Conservation (phyloP, 1,140 invertebrate genomes). For the Drosophila carrolli region DNA sequence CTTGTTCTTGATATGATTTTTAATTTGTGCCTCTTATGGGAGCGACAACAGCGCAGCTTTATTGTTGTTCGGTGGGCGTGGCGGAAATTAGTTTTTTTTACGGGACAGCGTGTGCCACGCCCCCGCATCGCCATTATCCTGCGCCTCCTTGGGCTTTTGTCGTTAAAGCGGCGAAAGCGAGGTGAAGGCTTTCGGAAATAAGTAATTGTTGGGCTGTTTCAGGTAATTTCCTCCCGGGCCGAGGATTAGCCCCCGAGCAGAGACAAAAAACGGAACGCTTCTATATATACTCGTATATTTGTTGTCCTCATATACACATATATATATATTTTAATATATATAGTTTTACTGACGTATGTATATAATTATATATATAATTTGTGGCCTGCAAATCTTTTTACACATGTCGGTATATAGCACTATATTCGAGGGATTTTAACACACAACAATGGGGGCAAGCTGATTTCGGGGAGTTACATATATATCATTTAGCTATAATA, state of each 20-base stretch:
- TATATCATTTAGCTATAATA: background rate
- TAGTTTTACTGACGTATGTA: constrained; percentile 31
- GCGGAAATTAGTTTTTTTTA: constrained; percentile 64
- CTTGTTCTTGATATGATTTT: background rate
- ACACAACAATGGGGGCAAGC: constrained; percentile 39
- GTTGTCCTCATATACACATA: constrained; percentile 52
- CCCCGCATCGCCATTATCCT: constrained; percentile 4
- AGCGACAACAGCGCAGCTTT: constrained; percentile 17
- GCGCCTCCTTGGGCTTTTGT: constrained; percentile 42
- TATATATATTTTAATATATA: constrained; percentile 27
- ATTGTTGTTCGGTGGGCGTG: constrained; percentile 55
- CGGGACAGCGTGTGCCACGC: background rate
- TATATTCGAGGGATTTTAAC: constrained; percentile 41
- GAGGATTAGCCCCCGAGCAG: constrained; percentile 33
- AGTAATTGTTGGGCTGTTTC: constrained; percentile 63
- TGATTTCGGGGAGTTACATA: constrained; percentile 13
- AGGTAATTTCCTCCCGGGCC: constrained; percentile 62
- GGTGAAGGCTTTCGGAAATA: constrained; percentile 56
- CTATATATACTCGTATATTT: constrained; percentile 57
- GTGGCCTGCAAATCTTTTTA: constrained; percentile 53
- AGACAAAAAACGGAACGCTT: constrained; percentile 12
- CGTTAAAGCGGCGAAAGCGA: constrained; percentile 34
- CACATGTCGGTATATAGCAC: constrained; percentile 35
- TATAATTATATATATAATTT: constrained; percentile 47
- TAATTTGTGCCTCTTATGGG: constrained; percentile 37